Evolutionary conservation across 2,888 invertebrate genomes (phyloP).

Genomic region (Cyrtodaria siliqua): DNA sequence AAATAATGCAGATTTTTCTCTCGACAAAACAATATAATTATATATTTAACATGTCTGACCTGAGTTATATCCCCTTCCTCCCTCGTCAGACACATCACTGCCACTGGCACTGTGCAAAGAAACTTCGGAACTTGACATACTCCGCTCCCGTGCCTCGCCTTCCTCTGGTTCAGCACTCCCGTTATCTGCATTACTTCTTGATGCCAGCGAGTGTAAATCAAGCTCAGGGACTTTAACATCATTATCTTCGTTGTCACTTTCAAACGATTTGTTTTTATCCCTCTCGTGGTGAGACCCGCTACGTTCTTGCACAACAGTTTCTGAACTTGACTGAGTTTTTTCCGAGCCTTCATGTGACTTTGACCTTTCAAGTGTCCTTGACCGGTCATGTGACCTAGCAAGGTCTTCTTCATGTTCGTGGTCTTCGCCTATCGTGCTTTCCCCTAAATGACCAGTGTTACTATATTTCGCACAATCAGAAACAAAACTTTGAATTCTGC

Average conservation of each 20-base stretch:
- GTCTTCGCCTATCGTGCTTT: conserved; percentile 23
- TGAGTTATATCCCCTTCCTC: conserved; percentile 51
- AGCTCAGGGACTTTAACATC: conserved; percentile 40
- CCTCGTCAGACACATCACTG: conserved; percentile 67
- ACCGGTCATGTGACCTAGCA: no score
- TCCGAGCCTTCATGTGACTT: not conserved
- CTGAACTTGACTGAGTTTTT: not conserved
- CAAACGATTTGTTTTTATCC: conserved; percentile 9
- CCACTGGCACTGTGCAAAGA: conserved; percentile 64
- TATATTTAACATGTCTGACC: no score
- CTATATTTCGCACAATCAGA: conserved; percentile 66
- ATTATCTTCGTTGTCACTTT: conserved; percentile 16
- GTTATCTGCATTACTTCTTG: not conserved
- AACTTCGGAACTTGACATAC: conserved; percentile 61
- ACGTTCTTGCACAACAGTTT: not conserved
- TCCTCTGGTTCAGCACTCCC: not conserved
- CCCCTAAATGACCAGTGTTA: conserved; percentile 38
- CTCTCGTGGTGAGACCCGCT: not conserved
- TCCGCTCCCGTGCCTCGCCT: conserved; percentile 18
- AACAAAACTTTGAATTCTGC: conserved; percentile 48
- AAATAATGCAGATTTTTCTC: no score
- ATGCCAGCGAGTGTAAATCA: conserved; percentile 46
- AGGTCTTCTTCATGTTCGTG: conserved; percentile 20
- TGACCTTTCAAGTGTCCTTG: no score
- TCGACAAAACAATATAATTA: no score